Base-by-base conservation (phyloP, 92 coral and sea anemone species). In the Porites rus region DNA sequence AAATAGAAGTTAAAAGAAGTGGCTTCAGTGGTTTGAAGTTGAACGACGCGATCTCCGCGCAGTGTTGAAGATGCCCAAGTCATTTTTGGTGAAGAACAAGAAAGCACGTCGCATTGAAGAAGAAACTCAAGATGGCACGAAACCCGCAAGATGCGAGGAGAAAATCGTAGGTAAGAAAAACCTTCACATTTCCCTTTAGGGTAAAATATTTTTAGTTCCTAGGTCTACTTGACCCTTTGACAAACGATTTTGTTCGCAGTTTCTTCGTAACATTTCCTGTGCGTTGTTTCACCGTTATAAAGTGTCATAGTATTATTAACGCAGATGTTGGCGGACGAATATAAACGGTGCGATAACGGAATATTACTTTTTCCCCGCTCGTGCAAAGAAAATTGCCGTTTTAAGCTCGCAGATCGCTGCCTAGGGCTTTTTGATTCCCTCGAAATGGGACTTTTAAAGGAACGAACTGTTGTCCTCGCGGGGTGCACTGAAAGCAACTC, bases 51-150 rank as follows among this genome's bases (percentile, higher is more conserved):
- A 77, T 43, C 43, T 75, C 71, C 84, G 75, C 76, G 66, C 81
- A 69, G 85, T 73, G 59, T 71, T 91, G 86, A 74, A 94, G 75
- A 94, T 94, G 98, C 98, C 98, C 65, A 94, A 92, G 84, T 94
- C 98, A 46, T 94, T 94, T 54, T 88, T 94, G 67, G 94, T 94
- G 78, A 94, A 94, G 92, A 90, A 93, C 88, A 91, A 93, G 93
- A 94, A 94, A 21, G 84, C 93, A 8, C 73, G 91, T 51, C 81
- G 93, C 64, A 65, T 28, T 61, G 83, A 89, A 9, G 88, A 81
- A 22, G 91, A 62, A 69, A 67, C 73, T 24, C 28, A 72, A 64
- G 89, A 78, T 71, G 80, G 72, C 67, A 84, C 66, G 84, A 77
- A 64, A 54, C 46, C 61, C 72, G 78, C 71, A 12, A 79, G 51